Evolutionary conservation across 1,140 invertebrate species (phyloP).

Genomic region (Thaumetopoea pityocampa): DNA sequence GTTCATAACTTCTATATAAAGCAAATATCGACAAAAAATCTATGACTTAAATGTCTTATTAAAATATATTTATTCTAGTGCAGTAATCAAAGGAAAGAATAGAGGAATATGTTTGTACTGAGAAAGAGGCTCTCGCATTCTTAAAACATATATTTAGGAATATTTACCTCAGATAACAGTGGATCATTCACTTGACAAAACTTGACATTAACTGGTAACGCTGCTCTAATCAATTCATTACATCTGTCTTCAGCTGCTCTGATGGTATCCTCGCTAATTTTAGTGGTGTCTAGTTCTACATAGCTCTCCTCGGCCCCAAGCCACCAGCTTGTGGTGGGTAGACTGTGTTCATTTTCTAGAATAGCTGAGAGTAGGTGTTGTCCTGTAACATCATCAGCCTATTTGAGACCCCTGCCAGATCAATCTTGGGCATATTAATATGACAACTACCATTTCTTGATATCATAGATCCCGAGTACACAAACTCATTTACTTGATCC

Average conservation of each 20-base stretch:
- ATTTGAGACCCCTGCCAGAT: too few species aligned
- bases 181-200: conserved; percentile 79
- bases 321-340: conserved; percentile 87
- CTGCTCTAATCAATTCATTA: conserved; percentile 82
- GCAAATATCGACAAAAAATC: too few species aligned
- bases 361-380: conserved; percentile 91
- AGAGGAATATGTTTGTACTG: too few species aligned
- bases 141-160: too few species aligned
- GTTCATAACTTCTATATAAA: too few species aligned
- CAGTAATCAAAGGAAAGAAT: too few species aligned
- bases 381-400: conserved; percentile 60
- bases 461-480: not conserved
- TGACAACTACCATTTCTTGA: not conserved
- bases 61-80: too few species aligned
- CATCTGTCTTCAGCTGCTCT: conserved; percentile 78
- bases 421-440: too few species aligned
- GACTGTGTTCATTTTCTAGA: conserved; percentile 81
- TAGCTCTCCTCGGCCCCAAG: conserved; percentile 82
- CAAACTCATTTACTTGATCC: too few species aligned
- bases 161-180: conserved; percentile 74
- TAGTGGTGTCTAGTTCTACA: conserved; percentile 78
- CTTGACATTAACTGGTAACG: conserved; percentile 78
- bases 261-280: conserved; percentile 72
- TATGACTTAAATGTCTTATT: too few species aligned
- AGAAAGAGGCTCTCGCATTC: too few species aligned